Conservation (phyloP, 2,797 vertebrate genomes). For the Cheirogaleus major region DNA sequence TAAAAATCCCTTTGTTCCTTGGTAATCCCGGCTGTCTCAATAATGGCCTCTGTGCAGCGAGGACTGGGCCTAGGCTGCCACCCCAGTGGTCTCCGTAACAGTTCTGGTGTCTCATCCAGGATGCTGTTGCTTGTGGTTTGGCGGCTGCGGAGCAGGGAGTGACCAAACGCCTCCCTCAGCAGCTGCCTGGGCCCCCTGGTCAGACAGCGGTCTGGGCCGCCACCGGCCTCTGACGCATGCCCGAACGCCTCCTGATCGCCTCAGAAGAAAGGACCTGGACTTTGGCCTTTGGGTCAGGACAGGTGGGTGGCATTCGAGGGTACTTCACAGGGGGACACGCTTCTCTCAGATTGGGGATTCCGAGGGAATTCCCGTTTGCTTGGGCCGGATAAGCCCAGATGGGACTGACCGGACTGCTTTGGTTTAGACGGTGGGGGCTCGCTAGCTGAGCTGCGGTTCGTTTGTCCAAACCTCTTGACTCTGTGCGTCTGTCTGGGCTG, state of each 20-base stretch:
- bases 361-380: no score
- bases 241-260: neutral
- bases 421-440: no score
- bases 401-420: no score
- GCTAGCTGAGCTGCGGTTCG: neutral
- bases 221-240: neutral
- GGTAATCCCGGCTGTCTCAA: no score
- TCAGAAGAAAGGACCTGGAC: neutral
- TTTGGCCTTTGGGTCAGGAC: neutral
- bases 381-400: neutral
- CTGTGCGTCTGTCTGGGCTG: neutral
- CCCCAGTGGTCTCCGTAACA: neutral
- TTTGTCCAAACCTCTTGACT: no score
- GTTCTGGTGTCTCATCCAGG: neutral
- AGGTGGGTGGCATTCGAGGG: neutral
- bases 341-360: neutral
- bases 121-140: neutral
- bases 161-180: no score
- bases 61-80: neutral
- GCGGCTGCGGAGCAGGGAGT: neutral
- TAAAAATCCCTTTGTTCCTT: no score
- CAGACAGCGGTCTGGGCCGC: neutral
- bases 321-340: neutral
- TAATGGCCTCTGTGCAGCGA: neutral
- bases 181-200: neutral